Conservation (phyloP, 2,113 vertebrate genomes). For the Calyptommatus sinebrachiatus region DNA sequence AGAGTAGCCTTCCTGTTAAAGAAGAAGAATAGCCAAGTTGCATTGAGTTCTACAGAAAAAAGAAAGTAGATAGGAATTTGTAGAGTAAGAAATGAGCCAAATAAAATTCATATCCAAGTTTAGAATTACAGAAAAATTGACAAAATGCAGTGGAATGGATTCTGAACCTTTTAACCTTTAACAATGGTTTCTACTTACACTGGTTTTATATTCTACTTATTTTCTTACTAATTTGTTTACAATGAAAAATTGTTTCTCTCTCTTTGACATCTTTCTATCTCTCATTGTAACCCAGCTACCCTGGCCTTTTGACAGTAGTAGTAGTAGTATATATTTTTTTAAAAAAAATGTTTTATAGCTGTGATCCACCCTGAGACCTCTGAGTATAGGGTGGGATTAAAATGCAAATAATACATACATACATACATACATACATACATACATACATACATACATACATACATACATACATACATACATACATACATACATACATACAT, state of each 20-base stretch:
- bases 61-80: background rate
- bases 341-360: no score
- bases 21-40: background rate
- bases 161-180: background rate
- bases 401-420: no score
- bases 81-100: constrained; percentile 5
- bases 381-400: no score
- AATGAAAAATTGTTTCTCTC: background rate
- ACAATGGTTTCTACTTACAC: background rate
- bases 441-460: no score
- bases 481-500: no score
- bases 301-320: no score
- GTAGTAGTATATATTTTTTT: no score
- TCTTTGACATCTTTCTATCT: background rate
- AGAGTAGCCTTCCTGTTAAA: background rate
- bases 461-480: no score
- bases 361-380: no score
- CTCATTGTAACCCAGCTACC: background rate
- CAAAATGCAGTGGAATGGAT: constrained; percentile 20
- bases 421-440: no score
- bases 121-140: background rate
- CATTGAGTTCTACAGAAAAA: background rate
- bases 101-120: background rate
- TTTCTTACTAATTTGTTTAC: background rate
- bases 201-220: constrained; percentile 4